Evolutionary conservation across 2,797 vertebrate species (phyloP), one percentile per base, ranked within the genome.

Genomic region (Vireo griseus): DNA sequence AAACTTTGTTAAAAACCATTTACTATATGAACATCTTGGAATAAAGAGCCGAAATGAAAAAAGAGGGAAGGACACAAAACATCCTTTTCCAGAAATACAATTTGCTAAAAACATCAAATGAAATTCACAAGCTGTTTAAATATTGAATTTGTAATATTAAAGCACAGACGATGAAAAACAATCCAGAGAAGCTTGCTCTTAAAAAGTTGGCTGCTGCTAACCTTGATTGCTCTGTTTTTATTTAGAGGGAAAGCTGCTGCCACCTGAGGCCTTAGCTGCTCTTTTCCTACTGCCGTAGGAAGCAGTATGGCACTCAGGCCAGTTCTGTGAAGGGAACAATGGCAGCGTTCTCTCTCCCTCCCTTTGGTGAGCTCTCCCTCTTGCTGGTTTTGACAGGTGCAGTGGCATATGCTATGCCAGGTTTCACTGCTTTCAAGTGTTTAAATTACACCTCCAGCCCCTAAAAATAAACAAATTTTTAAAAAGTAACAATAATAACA

Each of bases 201-300:
- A 81, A 51, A 48, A 67, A 39, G 44, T 16, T 39, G 5, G 12
- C 47, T 67, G 71, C 61, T 76, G 37, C 31, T 82, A 80, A 75
- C 24, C 33, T 54, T 50, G 39, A 62, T 29, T 73, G 55, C 25
- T 84, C 51, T 47, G 20, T 24, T 83, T 83, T 50, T 37, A 63
- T 50, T 92, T 89, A 67, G 35, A 91, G 65, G 59, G 82, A 97
- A 93, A 95, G 50, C 61, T 97, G 93, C 92, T 97, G 96, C 88
- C 94, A 95, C 94, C 88, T 97, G 90, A 92, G 91, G 90, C 79
- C 74, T 89, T 62, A 87, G 58, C 51, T 86, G 61, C 40, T 50
- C 19, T 33, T n/a, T 79, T 92, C 33, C 76, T 61, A 51, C 22
- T 86, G 76, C 83, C 86, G 67, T 42, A 44, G 57, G 67, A 65